These are phyloP conservation scores for Unio pictorum DNA, from an alignment of 2,888 invertebrate species.

Conservation along the genomic window DNA sequence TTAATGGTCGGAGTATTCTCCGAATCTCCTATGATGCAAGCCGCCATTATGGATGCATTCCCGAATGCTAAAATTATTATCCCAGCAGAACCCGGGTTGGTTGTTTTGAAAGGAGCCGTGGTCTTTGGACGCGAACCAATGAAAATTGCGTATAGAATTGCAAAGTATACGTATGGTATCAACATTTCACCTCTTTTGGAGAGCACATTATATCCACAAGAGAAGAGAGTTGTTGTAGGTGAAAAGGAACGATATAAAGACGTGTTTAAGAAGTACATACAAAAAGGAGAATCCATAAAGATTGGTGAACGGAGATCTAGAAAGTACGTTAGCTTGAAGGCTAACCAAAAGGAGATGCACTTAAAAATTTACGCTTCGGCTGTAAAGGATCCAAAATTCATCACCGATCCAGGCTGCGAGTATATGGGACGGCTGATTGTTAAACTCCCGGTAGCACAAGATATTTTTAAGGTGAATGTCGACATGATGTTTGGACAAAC, in stretches of 20 bases:
- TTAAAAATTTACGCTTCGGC: slow-evolving; percentile 4
- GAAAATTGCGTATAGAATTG: too few species aligned
- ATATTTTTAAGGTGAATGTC: background rate
- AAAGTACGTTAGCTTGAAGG: background rate
- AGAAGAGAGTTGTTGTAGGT: too few species aligned
- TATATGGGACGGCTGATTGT: slow-evolving; percentile 3
- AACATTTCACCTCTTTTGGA: too few species aligned
- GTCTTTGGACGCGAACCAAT: too few species aligned
- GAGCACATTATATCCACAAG: too few species aligned
- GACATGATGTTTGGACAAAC: slow-evolving; percentile 10
- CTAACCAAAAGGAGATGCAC: background rate
- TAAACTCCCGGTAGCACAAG: background rate
- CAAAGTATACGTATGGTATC: too few species aligned
- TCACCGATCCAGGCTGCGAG: slow-evolving; percentile 1
- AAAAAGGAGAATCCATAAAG: slow-evolving; percentile 3
- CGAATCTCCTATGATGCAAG: slow-evolving; percentile 8
- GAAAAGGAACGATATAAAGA: background rate
- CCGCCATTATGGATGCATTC: background rate
- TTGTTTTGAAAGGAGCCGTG: slow-evolving; percentile 3
- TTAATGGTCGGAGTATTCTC: slow-evolving; percentile 16
- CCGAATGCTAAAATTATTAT: background rate
- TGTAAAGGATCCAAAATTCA: slow-evolving; percentile 3
- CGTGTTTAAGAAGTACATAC: slow-evolving; percentile 3
- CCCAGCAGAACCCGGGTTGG: background rate
- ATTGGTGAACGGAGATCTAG: background rate